These are phyloP conservation scores for Drosophila paramelanica DNA, from an alignment of 2,888 invertebrate species.

Conservation along the genomic window DNA sequence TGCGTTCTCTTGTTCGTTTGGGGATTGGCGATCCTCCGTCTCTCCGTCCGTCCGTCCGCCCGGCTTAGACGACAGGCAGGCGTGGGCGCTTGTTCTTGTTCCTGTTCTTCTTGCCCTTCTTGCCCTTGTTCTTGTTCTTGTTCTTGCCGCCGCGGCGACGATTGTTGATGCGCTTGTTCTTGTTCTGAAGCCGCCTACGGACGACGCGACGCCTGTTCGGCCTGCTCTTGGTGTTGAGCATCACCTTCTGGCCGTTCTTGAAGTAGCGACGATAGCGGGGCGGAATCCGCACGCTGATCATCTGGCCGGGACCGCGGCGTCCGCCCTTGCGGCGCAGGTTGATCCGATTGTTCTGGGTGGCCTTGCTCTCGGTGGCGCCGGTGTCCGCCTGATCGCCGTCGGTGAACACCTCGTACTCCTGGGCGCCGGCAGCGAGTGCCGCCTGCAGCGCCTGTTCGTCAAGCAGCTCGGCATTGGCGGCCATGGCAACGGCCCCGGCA, in stretches of 20 bases:
- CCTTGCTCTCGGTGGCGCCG: constrained; percentile 64
- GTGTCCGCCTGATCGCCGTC: constrained; percentile 57
- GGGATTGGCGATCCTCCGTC: not conserved
- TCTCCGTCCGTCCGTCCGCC: not conserved
- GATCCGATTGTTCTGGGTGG: constrained; percentile 60
- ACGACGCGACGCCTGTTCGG: constrained; percentile 67
- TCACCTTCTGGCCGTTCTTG: constrained; percentile 81
- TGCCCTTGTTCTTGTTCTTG: constrained; percentile 65
- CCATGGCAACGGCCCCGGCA: constrained; percentile 16
- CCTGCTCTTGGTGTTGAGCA: constrained; percentile 69
- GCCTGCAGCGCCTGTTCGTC: constrained; percentile 71
- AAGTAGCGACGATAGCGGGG: constrained; percentile 80
- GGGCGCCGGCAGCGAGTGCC: constrained; percentile 67
- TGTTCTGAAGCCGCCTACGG: constrained; percentile 62
- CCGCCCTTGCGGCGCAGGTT: constrained; percentile 70
- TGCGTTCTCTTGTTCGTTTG: constrained; percentile 7
- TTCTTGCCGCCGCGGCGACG: constrained; percentile 68
- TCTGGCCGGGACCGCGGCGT: constrained; percentile 70
- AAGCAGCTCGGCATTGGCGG: constrained; percentile 60
- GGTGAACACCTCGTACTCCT: constrained; percentile 76
- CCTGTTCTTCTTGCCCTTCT: constrained; percentile 59
- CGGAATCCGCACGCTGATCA: constrained; percentile 78
- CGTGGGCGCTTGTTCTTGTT: constrained; percentile 61
- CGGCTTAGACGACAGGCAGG: constrained; percentile 45
- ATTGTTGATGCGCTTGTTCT: constrained; percentile 51